Evolutionary conservation across 2,888 invertebrate genomes (phyloP).

Genomic region (Tipula lateralis): DNA sequence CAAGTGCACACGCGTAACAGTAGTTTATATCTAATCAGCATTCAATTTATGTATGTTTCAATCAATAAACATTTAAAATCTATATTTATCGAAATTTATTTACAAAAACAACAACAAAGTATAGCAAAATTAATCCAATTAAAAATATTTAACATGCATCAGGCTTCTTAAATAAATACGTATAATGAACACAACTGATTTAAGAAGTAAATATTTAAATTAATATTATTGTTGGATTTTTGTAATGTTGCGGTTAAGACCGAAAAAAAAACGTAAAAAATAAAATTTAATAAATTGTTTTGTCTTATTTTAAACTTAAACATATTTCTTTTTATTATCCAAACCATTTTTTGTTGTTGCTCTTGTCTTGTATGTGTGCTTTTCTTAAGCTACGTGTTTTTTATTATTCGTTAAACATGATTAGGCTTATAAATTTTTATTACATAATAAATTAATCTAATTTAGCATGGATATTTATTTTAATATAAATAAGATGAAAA

Average conservation of each 20-base stretch:
- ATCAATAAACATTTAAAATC: no score
- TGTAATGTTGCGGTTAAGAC: background rate
- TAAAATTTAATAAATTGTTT: background rate
- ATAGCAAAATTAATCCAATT: slow-evolving; percentile 25
- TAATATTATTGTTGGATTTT: background rate
- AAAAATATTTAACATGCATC: slow-evolving; percentile 20
- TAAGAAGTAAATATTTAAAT: slow-evolving; percentile 4
- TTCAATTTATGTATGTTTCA: no score
- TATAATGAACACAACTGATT: background rate
- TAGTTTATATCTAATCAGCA: no score
- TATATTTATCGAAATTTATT: no score
- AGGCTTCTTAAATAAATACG: slow-evolving; percentile 21
- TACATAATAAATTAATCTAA: slow-evolving; percentile 30
- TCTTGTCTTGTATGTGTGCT: background rate
- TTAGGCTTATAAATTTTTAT: slow-evolving; percentile 29
- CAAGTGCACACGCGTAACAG: no score
- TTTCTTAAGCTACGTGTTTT: slow-evolving; percentile 25
- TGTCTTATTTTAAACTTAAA: slow-evolving; percentile 5
- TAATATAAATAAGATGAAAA: background rate
- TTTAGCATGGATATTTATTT: slow-evolving; percentile 29
- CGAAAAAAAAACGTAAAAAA: background rate
- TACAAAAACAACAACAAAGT: background rate
- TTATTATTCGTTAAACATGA: slow-evolving; percentile 28
- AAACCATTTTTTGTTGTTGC: background rate
- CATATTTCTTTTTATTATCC: background rate